Evolutionary conservation across 2,797 vertebrate genomes (phyloP).

Genomic region (Selene dorsalis): DNA sequence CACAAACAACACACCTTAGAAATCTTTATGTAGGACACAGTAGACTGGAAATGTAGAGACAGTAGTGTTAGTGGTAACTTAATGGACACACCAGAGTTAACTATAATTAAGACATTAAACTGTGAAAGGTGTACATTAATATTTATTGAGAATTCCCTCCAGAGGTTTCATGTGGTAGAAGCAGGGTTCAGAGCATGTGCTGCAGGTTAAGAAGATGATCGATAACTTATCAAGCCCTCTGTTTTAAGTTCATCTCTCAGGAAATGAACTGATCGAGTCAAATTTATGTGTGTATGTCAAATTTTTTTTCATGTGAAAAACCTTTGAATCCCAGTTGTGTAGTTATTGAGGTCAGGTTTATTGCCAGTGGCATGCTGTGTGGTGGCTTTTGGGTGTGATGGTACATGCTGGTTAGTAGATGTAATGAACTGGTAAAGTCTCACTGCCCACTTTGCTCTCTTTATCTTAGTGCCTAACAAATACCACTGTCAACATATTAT

Average conservation of each 20-base stretch:
- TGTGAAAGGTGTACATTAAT: neutral
- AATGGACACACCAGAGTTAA: neutral
- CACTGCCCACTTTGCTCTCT: neutral
- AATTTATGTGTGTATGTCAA: no score
- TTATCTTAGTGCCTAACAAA: neutral
- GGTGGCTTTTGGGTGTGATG: slow-evolving; percentile 4
- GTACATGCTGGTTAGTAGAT: slow-evolving; percentile 8
- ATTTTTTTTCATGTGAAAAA: slow-evolving; percentile 12
- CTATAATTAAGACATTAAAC: no score
- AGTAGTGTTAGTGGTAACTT: neutral
- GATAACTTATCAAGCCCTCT: neutral
- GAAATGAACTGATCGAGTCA: neutral
- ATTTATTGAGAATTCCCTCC: neutral
- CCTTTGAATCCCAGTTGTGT: slow-evolving; percentile 7
- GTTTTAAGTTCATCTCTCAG: neutral
- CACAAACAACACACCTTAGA: neutral
- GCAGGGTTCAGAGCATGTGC: neutral
- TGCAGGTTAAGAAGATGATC: neutral
- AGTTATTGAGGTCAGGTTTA: slow-evolving; percentile 34
- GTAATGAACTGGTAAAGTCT: slow-evolving; percentile 12
- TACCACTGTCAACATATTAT: no score
- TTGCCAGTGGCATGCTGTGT: slow-evolving; percentile 3
- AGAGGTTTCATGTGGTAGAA: neutral
- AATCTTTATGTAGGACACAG: neutral
- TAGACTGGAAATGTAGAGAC: neutral